phyloP scores from a whole-genome alignment of 1,140 invertebrate species.

The Orchestia grillus region DNA sequence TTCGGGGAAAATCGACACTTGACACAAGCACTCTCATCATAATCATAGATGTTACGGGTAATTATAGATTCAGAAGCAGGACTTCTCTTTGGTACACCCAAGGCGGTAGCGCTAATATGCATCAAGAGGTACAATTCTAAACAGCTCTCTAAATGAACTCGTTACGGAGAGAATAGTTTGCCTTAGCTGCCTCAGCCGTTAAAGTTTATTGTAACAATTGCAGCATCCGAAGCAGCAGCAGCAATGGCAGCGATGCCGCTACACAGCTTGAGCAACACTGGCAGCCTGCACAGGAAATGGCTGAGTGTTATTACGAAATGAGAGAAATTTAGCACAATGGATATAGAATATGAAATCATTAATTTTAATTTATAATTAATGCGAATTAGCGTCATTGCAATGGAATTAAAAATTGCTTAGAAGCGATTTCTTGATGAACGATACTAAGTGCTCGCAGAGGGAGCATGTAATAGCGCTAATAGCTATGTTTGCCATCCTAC shows the following conservation, averaged over 20 bases:
- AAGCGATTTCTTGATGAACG: no score
- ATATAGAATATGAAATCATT: not conserved
- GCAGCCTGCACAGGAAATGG: slow-evolving; percentile 5
- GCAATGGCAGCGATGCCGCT: not conserved
- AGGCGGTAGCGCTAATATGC: not conserved
- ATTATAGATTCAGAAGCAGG: not conserved
- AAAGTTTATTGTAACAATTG: not conserved
- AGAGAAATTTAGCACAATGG: not conserved
- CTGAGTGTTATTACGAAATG: not conserved
- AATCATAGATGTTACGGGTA: not conserved
- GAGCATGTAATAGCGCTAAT: no score
- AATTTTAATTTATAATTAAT: not conserved
- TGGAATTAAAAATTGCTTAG: no score
- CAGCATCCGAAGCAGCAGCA: slow-evolving; percentile 17
- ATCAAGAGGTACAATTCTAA: not conserved
- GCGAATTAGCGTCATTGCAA: not conserved
- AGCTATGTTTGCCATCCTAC: no score
- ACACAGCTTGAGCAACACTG: slow-evolving; percentile 19
- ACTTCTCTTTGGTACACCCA: not conserved
- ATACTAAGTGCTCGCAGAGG: no score
- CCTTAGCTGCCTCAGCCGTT: not conserved
- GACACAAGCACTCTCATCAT: not conserved
- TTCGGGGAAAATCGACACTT: not conserved
- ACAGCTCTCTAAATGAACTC: not conserved
- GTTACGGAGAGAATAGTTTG: not conserved